These are phyloP conservation scores for Phyllotreta striolata DNA, from an alignment of 2,888 invertebrate genomes.

Conservation along the genomic window DNA sequence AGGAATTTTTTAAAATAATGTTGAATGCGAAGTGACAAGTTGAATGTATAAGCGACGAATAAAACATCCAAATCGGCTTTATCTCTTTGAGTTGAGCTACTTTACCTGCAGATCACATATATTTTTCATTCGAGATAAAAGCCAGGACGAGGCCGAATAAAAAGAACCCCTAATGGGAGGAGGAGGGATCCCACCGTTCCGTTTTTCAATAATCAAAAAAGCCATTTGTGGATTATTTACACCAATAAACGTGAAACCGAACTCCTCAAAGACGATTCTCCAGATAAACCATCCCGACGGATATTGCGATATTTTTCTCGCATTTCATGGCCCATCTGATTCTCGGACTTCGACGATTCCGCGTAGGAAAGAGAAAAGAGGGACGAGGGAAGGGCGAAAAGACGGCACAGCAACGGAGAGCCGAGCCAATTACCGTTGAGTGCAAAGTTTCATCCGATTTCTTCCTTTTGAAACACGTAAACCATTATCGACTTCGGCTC, in stretches of 20 bases:
- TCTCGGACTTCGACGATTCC: constrained; percentile 32
- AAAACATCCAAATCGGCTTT: constrained; percentile 3
- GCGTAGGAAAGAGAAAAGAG: constrained; percentile 38
- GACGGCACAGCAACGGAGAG: constrained; percentile 20
- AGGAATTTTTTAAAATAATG: neutral
- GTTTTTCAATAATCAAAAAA: constrained; percentile 34
- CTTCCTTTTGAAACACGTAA: constrained; percentile 42
- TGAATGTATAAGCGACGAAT: neutral
- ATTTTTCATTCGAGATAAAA: constrained; percentile 30
- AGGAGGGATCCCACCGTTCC: constrained; percentile 13
- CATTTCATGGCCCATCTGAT: constrained; percentile 48
- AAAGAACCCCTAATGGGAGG: constrained; percentile 17
- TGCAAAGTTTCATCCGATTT: constrained; percentile 47
- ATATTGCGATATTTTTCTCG: constrained; percentile 51
- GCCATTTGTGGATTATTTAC: constrained; percentile 36
- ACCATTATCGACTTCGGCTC: constrained; percentile 39
- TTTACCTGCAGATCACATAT: constrained; percentile 29
- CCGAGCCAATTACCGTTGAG: constrained; percentile 46
- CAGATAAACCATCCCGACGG: constrained; percentile 43
- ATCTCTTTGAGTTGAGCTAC: constrained; percentile 17
- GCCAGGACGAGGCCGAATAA: constrained; percentile 13
- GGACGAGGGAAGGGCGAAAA: constrained; percentile 38
- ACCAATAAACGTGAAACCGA: constrained; percentile 37
- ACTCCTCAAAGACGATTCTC: constrained; percentile 38
- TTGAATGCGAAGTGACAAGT: neutral